Conservation (phyloP, 2,113 vertebrate genomes). For the Sceloporus tristichus region DNA sequence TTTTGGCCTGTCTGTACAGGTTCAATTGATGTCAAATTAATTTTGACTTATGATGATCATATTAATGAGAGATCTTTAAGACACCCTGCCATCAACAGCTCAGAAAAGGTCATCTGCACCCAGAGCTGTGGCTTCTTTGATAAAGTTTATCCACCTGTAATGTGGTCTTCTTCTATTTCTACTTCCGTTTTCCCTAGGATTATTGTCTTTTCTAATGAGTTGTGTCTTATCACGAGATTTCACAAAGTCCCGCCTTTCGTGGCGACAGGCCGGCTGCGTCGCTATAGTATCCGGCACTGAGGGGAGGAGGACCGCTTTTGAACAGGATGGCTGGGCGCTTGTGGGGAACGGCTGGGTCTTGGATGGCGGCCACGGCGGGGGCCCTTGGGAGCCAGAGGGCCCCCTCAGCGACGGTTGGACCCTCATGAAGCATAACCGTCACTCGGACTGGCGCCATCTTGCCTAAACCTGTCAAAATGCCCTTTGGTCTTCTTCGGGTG, state of each 20-base stretch:
- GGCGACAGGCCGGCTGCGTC: neutral
- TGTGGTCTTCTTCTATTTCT: too few species aligned
- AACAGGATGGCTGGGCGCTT: conserved; percentile 65
- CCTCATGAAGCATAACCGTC: conserved; percentile 76
- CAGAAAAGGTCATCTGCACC: too few species aligned
- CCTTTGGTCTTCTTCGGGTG: conserved; percentile 88
- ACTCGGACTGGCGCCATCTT: conserved; percentile 85
- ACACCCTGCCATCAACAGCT: too few species aligned
- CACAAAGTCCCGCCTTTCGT: neutral
- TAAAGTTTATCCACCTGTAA: too few species aligned
- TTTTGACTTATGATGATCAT: too few species aligned
- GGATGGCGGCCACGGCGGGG: neutral
- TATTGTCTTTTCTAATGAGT: too few species aligned
- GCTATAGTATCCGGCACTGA: neutral
- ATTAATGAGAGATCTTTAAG: too few species aligned
- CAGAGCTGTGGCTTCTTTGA: too few species aligned
- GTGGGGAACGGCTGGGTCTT: conserved; percentile 9
- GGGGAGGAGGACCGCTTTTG: conserved; percentile 42
- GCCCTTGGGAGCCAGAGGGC: neutral
- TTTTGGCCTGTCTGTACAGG: too few species aligned
- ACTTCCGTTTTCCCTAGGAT: too few species aligned
- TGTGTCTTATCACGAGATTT: conserved; percentile 51
- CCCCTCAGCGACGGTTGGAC: conserved; percentile 30
- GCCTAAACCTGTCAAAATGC: conserved; percentile 89
- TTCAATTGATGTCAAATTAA: too few species aligned